These are phyloP conservation scores for Halcyon smyrnensis DNA, from an alignment of 2,797 vertebrate species.

Conservation along the genomic window DNA sequence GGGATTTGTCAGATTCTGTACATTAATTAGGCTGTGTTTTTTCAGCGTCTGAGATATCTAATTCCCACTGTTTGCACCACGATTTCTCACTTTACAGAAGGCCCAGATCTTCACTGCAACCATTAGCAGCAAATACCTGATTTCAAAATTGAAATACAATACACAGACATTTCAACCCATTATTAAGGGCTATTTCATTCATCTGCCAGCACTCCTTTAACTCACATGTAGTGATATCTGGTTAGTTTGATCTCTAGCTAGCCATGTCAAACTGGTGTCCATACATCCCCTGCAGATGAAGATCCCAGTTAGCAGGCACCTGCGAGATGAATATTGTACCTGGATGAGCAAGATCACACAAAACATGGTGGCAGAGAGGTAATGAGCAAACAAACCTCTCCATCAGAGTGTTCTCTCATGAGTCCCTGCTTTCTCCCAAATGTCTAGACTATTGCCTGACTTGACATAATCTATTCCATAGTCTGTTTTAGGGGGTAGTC, in stretches of 20 bases:
- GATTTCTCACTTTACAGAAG: neutral
- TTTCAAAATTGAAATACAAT: neutral
- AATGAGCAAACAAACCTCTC: neutral
- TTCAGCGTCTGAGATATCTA: neutral
- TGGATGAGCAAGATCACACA: neutral
- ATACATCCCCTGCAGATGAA: neutral
- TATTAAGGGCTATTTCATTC: neutral
- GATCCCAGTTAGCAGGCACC: neutral
- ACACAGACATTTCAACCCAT: neutral
- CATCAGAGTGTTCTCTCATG: rapidly evolving
- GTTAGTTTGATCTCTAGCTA: neutral
- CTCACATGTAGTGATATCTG: neutral
- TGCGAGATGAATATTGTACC: neutral
- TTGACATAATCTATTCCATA: slow-evolving; percentile 15
- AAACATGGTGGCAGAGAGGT: neutral
- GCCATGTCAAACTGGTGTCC: neutral
- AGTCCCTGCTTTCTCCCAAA: neutral
- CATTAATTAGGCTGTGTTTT: neutral
- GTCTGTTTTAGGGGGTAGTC: neutral
- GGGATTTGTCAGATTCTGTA: neutral
- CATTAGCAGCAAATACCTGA: neutral
- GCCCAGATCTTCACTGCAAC: neutral
- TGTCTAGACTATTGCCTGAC: neutral
- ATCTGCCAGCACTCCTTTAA: neutral
- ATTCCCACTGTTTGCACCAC: neutral